Percentiles rank a stretch among this genome's conserved stretches.
Conservation (phyloP, 2,888 invertebrate genomes). For the Heliconius sara region DNA sequence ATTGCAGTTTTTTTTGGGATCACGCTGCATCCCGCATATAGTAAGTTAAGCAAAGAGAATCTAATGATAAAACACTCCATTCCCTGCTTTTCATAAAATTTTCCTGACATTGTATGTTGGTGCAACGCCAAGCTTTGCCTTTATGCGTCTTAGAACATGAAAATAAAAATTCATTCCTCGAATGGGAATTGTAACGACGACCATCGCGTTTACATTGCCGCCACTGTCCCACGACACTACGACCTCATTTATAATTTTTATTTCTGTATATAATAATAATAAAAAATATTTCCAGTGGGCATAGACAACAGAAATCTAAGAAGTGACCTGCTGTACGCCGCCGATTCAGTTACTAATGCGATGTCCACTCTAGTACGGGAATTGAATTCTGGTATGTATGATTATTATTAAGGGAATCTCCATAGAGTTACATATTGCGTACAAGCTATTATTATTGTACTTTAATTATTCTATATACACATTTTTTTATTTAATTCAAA, state of each 20-base stretch:
- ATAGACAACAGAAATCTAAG: slow-evolving; percentile 87
- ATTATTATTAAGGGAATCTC: not conserved
- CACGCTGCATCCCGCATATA: too few relatives aligned
- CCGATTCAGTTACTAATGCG: slow-evolving; percentile 98
- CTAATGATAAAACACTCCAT: too few relatives aligned
- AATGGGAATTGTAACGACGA: not conserved
- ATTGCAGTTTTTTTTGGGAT: too few relatives aligned
- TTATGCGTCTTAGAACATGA: not conserved
- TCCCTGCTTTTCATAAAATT: not conserved
- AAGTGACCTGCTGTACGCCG: slow-evolving; percentile 96
- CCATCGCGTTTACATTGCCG: not conserved
- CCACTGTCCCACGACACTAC: not conserved
- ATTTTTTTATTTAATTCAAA: not conserved
- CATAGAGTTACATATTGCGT: slow-evolving; percentile 1
- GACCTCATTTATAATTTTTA: not conserved
- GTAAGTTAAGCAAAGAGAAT: too few relatives aligned
- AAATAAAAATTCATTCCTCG: not conserved
- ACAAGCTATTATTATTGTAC: not conserved
- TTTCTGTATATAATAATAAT: not conserved
- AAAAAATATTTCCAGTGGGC: slow-evolving; percentile 67
- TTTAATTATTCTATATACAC: not conserved
- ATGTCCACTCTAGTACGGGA: slow-evolving; percentile 99
- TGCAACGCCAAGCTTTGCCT: not conserved
- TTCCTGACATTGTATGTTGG: too few relatives aligned
- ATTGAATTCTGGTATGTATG: slow-evolving; percentile 92